A percentile compares a stretch with the other conserved stretches of the same genome.
These are phyloP conservation scores for Galagoides demidoff DNA, from an alignment of 2,797 vertebrate genomes.

Conservation along the genomic window DNA sequence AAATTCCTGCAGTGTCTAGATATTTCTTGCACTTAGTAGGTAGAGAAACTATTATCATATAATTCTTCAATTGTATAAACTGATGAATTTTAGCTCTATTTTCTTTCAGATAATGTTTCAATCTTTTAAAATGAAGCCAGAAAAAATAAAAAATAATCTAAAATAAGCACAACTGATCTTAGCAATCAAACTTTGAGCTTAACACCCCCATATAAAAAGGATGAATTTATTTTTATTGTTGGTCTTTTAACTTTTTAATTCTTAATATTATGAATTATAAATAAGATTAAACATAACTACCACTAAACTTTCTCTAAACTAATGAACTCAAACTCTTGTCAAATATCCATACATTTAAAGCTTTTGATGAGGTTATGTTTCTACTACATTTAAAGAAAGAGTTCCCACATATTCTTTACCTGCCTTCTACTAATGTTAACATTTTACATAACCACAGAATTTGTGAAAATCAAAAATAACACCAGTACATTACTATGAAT, in stretches of 20 bases:
- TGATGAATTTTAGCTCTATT: background rate
- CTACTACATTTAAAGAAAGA: background rate
- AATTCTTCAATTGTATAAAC: background rate
- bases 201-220: background rate
- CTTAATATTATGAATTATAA: background rate
- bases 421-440: background rate
- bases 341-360: background rate
- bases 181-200: background rate
- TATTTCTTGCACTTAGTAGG: background rate
- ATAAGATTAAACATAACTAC: background rate
- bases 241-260: background rate
- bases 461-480: constrained; percentile 29
- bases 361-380: constrained; percentile 24
- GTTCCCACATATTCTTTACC: background rate
- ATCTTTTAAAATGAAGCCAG: constrained; percentile 17
- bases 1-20: background rate
- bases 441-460: constrained; percentile 6
- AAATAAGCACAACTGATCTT: background rate
- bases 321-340: background rate
- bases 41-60: background rate
- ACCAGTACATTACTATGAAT: background rate
- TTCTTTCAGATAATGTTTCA: background rate
- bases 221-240: background rate
- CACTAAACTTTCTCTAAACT: background rate
- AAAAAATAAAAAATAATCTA: constrained; percentile 28